Evolutionary conservation across 2,888 invertebrate species (phyloP), one percentile per base, ranked within the genome.

Genomic region (Dasysyrphus albostriatus): DNA sequence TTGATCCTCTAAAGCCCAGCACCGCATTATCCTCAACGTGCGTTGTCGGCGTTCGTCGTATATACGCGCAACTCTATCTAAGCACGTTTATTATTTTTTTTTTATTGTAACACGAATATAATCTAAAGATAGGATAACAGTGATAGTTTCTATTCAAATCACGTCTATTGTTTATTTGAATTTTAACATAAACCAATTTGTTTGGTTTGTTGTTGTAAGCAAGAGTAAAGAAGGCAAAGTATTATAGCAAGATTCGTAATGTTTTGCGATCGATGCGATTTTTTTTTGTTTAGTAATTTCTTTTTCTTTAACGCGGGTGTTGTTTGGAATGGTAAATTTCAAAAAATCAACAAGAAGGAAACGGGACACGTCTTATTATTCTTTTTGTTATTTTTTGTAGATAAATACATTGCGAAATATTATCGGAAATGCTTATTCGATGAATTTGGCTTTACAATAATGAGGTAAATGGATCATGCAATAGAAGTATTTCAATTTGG

Each of bases 111-210:
- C 42, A 42, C 42, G 59, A 14, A 32, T 42, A 24, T 44, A 5
- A 42, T 39, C 14, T 56, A 37, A 24, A 58, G 54, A 69, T 69
- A n/a, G 47, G 59, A 39, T 80, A 77, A 76, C 67, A 59, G 7
- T 59, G 37, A 76, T 51, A 76, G 72, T 76, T 75, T 72, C 16
- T 19, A 82, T 82, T 74, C 85, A 49, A 70, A 74, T 82, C 85
- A 87, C 82, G 82, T 87, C 74, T 69, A 65, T 74, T 87, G 85
- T 82, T 87, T 87, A 78, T 87, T 82, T 82, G 82, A 82, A 74
- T 78, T 75, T 78, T 44, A 87, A 78, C 85, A 82, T 82, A 87
- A 87, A 87, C 78, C 85, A 75, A 87, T 87, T 85, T 77, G 85
- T 77, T 67, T 69, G 47, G 73, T 61, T 54, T 54, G 29, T 54